Evolutionary conservation across 2,797 vertebrate species (phyloP).

Genomic region (Eutrigla gurnardus): DNA sequence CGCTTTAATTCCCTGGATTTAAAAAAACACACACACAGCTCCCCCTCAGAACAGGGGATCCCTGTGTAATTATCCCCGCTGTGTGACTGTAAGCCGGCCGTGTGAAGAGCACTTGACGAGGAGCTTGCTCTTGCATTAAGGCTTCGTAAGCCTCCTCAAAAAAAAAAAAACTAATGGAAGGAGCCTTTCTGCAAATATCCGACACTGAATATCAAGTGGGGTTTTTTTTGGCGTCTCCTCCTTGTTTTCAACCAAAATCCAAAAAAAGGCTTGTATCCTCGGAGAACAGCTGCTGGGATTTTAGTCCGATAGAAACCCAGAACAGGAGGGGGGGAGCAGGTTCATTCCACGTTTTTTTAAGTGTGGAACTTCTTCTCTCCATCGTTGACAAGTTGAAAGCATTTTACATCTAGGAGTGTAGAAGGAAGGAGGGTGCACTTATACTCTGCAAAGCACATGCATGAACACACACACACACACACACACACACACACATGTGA

Average conservation of each 20-base stretch:
- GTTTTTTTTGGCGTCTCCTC: too few relatives aligned
- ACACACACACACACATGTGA: constrained; percentile 7
- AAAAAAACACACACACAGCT: constrained; percentile 60
- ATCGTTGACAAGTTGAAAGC: constrained; percentile 33
- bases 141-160: constrained; percentile 60
- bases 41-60: constrained; percentile 58
- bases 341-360: constrained; percentile 39
- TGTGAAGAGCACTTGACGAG: constrained; percentile 73
- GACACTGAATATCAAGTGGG: constrained; percentile 44
- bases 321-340: constrained; percentile 29
- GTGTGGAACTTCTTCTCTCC: constrained; percentile 38
- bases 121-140: constrained; percentile 65
- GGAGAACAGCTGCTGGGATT: constrained; percentile 17
- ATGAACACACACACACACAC: constrained; percentile 8
- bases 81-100: constrained; percentile 66
- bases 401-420: constrained; percentile 9
- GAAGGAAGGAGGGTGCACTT: constrained; percentile 13
- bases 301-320: constrained; percentile 10
- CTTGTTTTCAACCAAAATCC: constrained; percentile 6
- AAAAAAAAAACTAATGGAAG: constrained; percentile 51
- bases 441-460: constrained; percentile 34
- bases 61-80: constrained; percentile 70
- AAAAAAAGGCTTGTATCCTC: constrained; percentile 28
- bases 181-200: constrained; percentile 32
- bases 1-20: constrained; percentile 67